phyloP scores from a whole-genome alignment of 2,113 vertebrate species.

The Capreolus pygargus region DNA sequence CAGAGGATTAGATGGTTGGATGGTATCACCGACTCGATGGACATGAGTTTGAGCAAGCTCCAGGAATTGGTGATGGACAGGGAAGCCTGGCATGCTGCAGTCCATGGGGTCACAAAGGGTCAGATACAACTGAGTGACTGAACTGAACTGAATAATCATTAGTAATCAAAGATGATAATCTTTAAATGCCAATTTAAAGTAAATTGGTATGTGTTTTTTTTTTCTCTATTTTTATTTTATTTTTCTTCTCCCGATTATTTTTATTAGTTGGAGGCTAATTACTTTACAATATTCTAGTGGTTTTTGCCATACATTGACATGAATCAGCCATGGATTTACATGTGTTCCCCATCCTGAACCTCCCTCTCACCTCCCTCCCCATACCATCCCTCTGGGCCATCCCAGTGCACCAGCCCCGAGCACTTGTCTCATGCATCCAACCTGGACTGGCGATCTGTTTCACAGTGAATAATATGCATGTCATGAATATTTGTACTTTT shows the following conservation, averaged over 20 bases:
- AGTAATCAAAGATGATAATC: neutral
- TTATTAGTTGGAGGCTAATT: too few relatives aligned
- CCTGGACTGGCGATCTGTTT: too few relatives aligned
- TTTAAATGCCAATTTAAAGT: neutral
- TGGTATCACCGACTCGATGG: neutral
- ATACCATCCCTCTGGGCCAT: too few relatives aligned
- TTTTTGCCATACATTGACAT: too few relatives aligned
- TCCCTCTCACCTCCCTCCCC: too few relatives aligned
- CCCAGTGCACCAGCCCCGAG: too few relatives aligned
- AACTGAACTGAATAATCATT: neutral
- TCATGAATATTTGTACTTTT: neutral
- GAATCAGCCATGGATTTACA: too few relatives aligned
- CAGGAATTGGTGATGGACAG: neutral
- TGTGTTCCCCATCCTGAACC: too few relatives aligned
- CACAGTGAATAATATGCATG: neutral
- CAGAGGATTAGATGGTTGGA: neutral
- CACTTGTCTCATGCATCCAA: too few relatives aligned
- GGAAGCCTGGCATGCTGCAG: neutral
- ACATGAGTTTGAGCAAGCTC: neutral
- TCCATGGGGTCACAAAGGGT: neutral
- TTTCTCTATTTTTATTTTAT: too few relatives aligned
- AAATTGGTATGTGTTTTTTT: neutral
- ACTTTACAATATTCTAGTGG: too few relatives aligned
- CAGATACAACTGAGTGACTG: neutral
- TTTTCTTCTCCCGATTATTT: too few relatives aligned